A percentile compares a stretch with the other conserved stretches of the same genome.
Conservation (phyloP, 2,888 invertebrate species). For the Blera fallax region DNA sequence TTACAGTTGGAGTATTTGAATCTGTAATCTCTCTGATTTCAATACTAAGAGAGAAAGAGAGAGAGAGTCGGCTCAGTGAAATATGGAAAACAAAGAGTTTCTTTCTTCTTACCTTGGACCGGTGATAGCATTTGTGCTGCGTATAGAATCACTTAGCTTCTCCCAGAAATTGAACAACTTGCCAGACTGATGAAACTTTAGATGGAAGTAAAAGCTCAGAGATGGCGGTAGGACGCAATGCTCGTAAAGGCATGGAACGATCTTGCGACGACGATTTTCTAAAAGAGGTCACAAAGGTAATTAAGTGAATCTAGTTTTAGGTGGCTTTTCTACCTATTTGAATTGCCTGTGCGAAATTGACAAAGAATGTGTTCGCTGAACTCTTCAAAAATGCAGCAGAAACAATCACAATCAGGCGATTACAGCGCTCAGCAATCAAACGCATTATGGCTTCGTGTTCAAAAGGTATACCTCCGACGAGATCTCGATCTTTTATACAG, state of each 20-base stretch:
- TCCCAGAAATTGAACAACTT: slow-evolving; percentile 88
- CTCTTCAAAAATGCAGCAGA: slow-evolving; percentile 90
- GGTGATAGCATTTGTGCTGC: slow-evolving; percentile 73
- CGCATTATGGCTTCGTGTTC: slow-evolving; percentile 88
- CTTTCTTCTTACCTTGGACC: slow-evolving; percentile 38
- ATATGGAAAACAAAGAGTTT: neutral
- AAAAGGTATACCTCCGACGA: slow-evolving; percentile 87
- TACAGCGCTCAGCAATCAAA: slow-evolving; percentile 90
- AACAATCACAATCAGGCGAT: slow-evolving; percentile 89
- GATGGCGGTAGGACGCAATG: slow-evolving; percentile 86
- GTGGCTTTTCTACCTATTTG: slow-evolving; percentile 86
- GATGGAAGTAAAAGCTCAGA: slow-evolving; percentile 85
- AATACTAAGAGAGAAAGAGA: slow-evolving; percentile 6
- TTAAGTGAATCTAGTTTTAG: neutral
- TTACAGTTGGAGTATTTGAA: neutral
- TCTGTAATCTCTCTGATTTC: slow-evolving; percentile 46
- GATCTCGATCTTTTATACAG: slow-evolving; percentile 88
- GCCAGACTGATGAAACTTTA: slow-evolving; percentile 84
- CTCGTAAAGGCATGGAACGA: slow-evolving; percentile 88
- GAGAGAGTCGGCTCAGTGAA: neutral
- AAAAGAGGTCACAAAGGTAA: slow-evolving; percentile 64
- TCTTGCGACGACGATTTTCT: slow-evolving; percentile 85
- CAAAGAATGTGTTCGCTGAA: slow-evolving; percentile 89
- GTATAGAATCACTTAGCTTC: slow-evolving; percentile 84
- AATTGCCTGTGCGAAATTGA: slow-evolving; percentile 90